Evolutionary conservation across 1,140 invertebrate genomes (phyloP), one percentile per base, ranked within the genome.

Genomic region (Scaptodrosophila lebanonensis): DNA sequence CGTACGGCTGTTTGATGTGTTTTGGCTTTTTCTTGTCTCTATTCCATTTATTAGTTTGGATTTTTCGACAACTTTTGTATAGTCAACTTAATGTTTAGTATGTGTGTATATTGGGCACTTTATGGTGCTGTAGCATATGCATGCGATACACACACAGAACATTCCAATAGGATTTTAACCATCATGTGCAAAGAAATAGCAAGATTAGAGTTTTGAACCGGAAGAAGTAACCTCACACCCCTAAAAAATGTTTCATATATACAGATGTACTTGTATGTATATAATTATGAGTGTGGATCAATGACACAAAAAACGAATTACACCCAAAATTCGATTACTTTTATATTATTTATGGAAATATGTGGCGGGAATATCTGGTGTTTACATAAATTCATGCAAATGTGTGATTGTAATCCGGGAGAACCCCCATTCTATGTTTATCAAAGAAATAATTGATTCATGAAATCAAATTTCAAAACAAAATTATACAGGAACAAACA

Each of bases 1-100:
- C 15, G 33, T 45, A 35, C 35, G 47, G 36, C 39, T 15, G 38
- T 53, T 64, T 45, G 33, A 42, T 49, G 59, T 54, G 32, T 54
- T 59, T 68, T 73, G 70, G 64, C 73, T 79, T 77, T 79, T 63
- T 65, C 44, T 35, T 53, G 27, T 54, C 40, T 61, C 27, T 58
- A 48, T 65, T 63, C 71, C 51, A 51, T 42, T 56, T 51, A 47
- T 66, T 39, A 35, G 47, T 63, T 64, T 39, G 32, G 39, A 20
- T 33, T 64, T 36, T 71, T 38, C 51, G 58, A 38, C 39, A 75
- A 66, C 39, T 16, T 48, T 57, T 57, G 4, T 47, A 27, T 47
- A 29, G 22, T 35, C 18, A 20, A 33, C 45, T 39, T 29, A 15
- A 27, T 47, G 38, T 13, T 36, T 52, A 38, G 52, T 43, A 29